phyloP scores from a whole-genome alignment of 1,140 invertebrate genomes.

The Gerris buenoi region DNA sequence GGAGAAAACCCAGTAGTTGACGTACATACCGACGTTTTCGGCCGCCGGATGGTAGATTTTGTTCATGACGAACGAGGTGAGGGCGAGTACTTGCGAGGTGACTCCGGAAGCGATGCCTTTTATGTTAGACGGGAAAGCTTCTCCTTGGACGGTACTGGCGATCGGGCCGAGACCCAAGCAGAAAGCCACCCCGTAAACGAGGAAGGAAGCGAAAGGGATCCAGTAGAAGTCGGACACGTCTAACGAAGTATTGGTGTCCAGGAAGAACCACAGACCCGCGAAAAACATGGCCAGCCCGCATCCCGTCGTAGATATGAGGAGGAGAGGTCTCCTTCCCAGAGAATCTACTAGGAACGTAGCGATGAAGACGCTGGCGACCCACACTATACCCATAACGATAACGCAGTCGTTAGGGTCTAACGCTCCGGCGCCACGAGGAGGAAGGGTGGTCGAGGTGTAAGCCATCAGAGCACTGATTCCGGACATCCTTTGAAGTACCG shows the following conservation, averaged over 20 bases:
- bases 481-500: slow-evolving; percentile 57
- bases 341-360: slow-evolving; percentile 52
- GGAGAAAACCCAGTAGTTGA: slow-evolving; percentile 57
- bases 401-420: slow-evolving; percentile 36
- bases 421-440: slow-evolving; percentile 31
- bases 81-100: slow-evolving; percentile 50
- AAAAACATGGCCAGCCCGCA: slow-evolving; percentile 32
- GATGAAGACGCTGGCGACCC: slow-evolving; percentile 44
- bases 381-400: slow-evolving; percentile 48
- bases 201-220: slow-evolving; percentile 46
- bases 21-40: slow-evolving; percentile 34
- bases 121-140: slow-evolving; percentile 54
- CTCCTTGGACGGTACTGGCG: slow-evolving; percentile 52
- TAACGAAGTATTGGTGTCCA: slow-evolving; percentile 34
- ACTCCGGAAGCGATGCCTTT: slow-evolving; percentile 52
- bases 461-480: slow-evolving; percentile 59
- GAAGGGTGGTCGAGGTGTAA: slow-evolving; percentile 58
- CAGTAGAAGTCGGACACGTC: slow-evolving; percentile 35
- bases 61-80: slow-evolving; percentile 55
- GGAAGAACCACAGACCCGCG: slow-evolving; percentile 41
- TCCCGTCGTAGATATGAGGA: slow-evolving; percentile 42
- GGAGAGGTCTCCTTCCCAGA: slow-evolving; percentile 48
- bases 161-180: slow-evolving; percentile 52
- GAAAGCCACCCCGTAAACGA: slow-evolving; percentile 52
- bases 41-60: slow-evolving; percentile 46